Evolutionary conservation across 1,140 invertebrate genomes (phyloP).

Genomic region (Galleria mellonella): DNA sequence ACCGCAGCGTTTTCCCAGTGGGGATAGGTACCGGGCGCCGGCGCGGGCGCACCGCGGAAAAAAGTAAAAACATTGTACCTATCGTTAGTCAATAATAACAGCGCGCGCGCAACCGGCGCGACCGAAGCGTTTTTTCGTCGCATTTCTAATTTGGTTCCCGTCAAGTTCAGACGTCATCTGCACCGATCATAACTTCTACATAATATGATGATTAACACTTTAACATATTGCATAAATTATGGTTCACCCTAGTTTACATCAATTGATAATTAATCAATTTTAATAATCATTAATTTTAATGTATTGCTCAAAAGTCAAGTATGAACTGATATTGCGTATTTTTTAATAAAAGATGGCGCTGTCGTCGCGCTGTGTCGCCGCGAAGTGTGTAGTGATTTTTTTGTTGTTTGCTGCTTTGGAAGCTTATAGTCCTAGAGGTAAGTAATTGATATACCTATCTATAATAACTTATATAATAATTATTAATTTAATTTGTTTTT

Average conservation of each 20-base stretch:
- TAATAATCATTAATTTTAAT: not conserved
- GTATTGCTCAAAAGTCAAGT: not conserved
- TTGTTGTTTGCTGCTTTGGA: constrained; percentile 25
- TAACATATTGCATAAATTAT: too few relatives aligned
- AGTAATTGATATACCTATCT: too few relatives aligned
- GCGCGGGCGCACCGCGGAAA: constrained; percentile 50
- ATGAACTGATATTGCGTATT: not conserved
- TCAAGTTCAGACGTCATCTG: constrained; percentile 23
- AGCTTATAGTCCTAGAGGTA: constrained; percentile 49
- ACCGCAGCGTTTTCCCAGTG: constrained; percentile 52
- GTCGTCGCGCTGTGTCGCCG: not conserved
- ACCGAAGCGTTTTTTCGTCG: constrained; percentile 36
- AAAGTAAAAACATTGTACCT: constrained; percentile 60
- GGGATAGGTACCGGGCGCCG: constrained; percentile 26
- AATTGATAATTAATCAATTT: too few relatives aligned
- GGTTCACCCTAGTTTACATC: too few relatives aligned
- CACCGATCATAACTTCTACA: too few relatives aligned
- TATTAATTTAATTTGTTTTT: too few relatives aligned
- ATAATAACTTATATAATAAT: too few relatives aligned
- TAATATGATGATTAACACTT: too few relatives aligned
- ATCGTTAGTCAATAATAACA: constrained; percentile 54
- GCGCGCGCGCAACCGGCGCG: constrained; percentile 22
- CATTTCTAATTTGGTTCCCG: constrained; percentile 58
- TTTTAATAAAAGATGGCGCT: not conserved
- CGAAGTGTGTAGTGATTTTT: constrained; percentile 26